Conservation (phyloP, 2,797 vertebrate genomes). For the Eleutherodactylus coqui region DNA sequence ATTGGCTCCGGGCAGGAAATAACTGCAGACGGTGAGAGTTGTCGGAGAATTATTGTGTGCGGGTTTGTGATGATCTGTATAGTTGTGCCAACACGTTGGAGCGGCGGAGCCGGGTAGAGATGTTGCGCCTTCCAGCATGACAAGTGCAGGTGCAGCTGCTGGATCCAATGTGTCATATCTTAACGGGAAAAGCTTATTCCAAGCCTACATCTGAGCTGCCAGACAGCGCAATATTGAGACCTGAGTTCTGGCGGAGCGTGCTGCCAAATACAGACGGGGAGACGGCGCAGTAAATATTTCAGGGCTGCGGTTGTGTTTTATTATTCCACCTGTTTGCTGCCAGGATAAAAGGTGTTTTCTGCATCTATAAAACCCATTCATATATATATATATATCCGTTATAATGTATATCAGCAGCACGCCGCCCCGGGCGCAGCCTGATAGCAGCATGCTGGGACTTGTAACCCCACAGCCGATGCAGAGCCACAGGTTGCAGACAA, state of each 20-base stretch:
- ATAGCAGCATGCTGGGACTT: too few relatives aligned
- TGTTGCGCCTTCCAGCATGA: neutral
- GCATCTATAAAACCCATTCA: neutral
- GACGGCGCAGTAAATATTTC: neutral
- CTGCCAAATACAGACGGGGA: neutral
- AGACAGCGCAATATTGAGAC: neutral
- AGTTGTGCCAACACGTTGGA: neutral
- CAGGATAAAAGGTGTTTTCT: neutral
- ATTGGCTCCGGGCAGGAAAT: neutral
- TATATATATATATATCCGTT: too few relatives aligned
- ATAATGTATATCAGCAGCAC: too few relatives aligned
- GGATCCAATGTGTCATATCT: conserved; percentile 11
- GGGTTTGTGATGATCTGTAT: neutral
- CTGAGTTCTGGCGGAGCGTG: too few relatives aligned
- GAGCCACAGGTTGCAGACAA: too few relatives aligned
- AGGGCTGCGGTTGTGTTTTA: neutral
- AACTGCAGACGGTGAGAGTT: neutral
- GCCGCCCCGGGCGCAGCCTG: too few relatives aligned
- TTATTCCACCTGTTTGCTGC: neutral
- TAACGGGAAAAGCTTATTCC: neutral
- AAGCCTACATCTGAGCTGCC: neutral
- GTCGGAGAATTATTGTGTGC: neutral
- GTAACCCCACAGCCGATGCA: too few relatives aligned
- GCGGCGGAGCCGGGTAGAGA: neutral
- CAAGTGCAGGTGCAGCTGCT: conserved; percentile 19